Evolutionary conservation across 2,113 vertebrate genomes (phyloP).

Genomic region (Cheirogaleus medius): DNA sequence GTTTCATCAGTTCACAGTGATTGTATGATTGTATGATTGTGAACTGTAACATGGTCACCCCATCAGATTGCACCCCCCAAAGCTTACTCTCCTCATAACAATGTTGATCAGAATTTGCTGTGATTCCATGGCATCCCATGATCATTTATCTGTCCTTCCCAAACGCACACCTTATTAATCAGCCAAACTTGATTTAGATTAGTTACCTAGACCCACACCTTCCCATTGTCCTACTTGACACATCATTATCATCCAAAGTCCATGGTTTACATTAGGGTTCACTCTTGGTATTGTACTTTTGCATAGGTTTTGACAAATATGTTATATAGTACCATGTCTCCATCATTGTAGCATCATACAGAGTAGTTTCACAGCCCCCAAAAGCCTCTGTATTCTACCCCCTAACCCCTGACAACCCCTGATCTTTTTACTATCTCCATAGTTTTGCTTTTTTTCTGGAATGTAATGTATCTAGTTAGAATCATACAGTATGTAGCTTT

Average conservation of each 20-base stretch:
- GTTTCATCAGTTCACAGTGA: not conserved
- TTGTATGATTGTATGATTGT: not conserved
- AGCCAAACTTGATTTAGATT: not conserved
- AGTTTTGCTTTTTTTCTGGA: not conserved
- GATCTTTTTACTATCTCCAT: not conserved
- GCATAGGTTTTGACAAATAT: not conserved
- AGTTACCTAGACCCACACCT: not conserved
- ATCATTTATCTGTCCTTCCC: not conserved
- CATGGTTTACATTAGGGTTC: not conserved
- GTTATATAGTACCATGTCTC: not conserved
- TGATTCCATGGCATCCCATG: not conserved
- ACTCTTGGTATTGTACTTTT: not conserved
- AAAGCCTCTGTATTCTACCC: not conserved
- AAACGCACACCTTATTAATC: not conserved
- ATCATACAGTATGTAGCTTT: not conserved
- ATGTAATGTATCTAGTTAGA: not conserved
- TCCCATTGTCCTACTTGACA: not conserved
- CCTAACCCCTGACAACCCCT: not conserved
- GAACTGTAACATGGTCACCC: not conserved
- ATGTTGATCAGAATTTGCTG: not conserved
- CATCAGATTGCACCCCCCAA: not conserved
- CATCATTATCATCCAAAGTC: not conserved
- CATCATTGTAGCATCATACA: not conserved
- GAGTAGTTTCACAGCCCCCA: not conserved
- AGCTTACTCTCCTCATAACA: not conserved